A percentile compares a stretch with the other conserved stretches of the same genome.
These are phyloP conservation scores for Eudasyphora cyanicolor DNA, from an alignment of 2,888 invertebrate species.

Conservation along the genomic window DNA sequence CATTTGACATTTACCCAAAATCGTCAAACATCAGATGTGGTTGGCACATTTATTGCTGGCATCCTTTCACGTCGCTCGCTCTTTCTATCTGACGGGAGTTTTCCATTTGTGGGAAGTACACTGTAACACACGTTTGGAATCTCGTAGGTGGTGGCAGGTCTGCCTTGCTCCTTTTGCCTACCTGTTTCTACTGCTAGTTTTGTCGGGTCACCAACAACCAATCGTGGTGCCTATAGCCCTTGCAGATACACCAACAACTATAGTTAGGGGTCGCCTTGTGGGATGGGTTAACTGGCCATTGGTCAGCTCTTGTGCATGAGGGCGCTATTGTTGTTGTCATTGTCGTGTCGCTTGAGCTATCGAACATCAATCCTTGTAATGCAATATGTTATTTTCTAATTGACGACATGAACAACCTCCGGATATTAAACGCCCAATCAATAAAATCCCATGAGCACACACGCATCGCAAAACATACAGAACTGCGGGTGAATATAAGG, in stretches of 20 bases:
- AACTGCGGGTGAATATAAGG: conserved; percentile 10
- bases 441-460: conserved; percentile 23
- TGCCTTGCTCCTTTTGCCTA: neutral
- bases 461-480: neutral
- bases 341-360: neutral
- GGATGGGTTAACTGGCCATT: conserved; percentile 29
- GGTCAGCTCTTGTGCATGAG: neutral
- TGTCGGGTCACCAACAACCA: neutral
- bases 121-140: neutral
- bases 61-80: neutral
- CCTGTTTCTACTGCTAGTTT: conserved; percentile 22
- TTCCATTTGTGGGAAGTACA: neutral
- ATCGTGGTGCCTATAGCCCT: conserved; percentile 10
- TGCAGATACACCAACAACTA: neutral
- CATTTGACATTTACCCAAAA: conserved; percentile 54
- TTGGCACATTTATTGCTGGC: conserved; percentile 56
- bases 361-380: too few relatives aligned
- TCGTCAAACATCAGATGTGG: conserved; percentile 59
- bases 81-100: neutral
- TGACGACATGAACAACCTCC: conserved; percentile 32
- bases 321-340: neutral
- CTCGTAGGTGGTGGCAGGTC: conserved; percentile 41
- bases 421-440: conserved; percentile 34
- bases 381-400: conserved; percentile 37
- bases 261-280: neutral